phyloP scores from a whole-genome alignment of 2,888 invertebrate genomes.

The Strigamia transsilvanica region DNA sequence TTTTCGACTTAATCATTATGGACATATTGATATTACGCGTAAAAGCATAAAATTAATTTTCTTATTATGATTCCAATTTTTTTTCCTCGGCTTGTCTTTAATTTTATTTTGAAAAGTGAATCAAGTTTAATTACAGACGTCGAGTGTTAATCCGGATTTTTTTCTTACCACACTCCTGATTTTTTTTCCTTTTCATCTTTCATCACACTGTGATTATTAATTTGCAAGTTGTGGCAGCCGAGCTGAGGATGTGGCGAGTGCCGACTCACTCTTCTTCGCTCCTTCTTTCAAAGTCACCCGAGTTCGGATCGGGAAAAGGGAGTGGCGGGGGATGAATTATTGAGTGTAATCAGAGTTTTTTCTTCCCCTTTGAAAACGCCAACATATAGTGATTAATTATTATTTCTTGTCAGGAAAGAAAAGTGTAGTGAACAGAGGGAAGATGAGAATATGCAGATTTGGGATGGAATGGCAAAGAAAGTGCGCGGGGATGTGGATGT shows the following conservation, averaged over 20 bases:
- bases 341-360: slow-evolving; percentile 45
- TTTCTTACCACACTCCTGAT: background rate
- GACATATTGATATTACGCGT: too few species aligned
- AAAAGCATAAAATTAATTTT: too few species aligned
- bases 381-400: slow-evolving; percentile 37
- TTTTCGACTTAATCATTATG: too few species aligned
- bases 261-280: slow-evolving; percentile 4
- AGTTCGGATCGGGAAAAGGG: slow-evolving; percentile 13
- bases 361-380: slow-evolving; percentile 43
- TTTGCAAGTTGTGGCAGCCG: slow-evolving; percentile 49
- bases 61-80: too few species aligned
- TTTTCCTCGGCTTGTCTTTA: background rate
- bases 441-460: slow-evolving; percentile 46
- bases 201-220: slow-evolving; percentile 40
- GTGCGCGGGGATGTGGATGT: background rate
- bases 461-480: slow-evolving; percentile 18
- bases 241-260: slow-evolving; percentile 32
- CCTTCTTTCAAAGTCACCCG: slow-evolving; percentile 28
- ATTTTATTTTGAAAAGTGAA: slow-evolving; percentile 30
- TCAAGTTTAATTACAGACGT: slow-evolving; percentile 44
- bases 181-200: slow-evolving; percentile 40
- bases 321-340: slow-evolving; percentile 31
- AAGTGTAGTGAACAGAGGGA: slow-evolving; percentile 29
- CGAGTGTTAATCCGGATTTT: slow-evolving; percentile 35
- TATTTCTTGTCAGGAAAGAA: slow-evolving; percentile 43